These are phyloP conservation scores for Omphaloscelis lunosa DNA, from an alignment of 2,888 invertebrate species.

Conservation along the genomic window DNA sequence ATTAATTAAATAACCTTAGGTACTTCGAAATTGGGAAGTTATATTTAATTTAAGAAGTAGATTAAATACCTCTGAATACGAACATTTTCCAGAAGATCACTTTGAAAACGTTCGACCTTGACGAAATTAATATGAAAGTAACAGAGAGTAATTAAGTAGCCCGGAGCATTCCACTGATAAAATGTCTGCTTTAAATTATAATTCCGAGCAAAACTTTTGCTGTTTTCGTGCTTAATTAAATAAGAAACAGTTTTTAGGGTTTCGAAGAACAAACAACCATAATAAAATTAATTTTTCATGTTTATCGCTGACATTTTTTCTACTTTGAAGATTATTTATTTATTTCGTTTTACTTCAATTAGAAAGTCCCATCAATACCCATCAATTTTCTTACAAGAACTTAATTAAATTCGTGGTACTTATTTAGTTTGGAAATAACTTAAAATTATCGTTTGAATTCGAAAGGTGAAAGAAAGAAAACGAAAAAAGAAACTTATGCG, in stretches of 20 bases:
- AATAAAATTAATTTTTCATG: slow-evolving; percentile 27
- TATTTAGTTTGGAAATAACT: background rate
- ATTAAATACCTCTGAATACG: slow-evolving; percentile 24
- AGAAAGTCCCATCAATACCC: background rate
- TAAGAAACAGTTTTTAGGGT: slow-evolving; percentile 45
- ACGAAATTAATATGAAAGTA: slow-evolving; percentile 60
- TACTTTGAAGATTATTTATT: slow-evolving; percentile 1
- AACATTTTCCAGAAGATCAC: slow-evolving; percentile 31
- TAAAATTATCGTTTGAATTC: slow-evolving; percentile 1
- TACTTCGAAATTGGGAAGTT: background rate
- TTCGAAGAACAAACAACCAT: slow-evolving; percentile 22
- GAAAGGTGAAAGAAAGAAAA: background rate
- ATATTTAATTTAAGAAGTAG: slow-evolving; percentile 25
- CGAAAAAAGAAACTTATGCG: slow-evolving; percentile 1
- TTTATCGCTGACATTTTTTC: background rate
- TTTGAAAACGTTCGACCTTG: slow-evolving; percentile 46
- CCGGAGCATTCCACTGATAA: slow-evolving; percentile 59
- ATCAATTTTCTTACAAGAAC: background rate
- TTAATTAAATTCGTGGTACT: background rate
- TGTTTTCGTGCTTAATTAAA: slow-evolving; percentile 63
- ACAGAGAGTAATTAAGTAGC: slow-evolving; percentile 65
- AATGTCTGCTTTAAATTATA: slow-evolving; percentile 65
- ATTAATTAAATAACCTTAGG: background rate
- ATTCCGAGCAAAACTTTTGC: slow-evolving; percentile 63
- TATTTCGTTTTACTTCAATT: slow-evolving; percentile 1